Conservation (phyloP, 2,113 vertebrate genomes). For the Columba janthina region DNA sequence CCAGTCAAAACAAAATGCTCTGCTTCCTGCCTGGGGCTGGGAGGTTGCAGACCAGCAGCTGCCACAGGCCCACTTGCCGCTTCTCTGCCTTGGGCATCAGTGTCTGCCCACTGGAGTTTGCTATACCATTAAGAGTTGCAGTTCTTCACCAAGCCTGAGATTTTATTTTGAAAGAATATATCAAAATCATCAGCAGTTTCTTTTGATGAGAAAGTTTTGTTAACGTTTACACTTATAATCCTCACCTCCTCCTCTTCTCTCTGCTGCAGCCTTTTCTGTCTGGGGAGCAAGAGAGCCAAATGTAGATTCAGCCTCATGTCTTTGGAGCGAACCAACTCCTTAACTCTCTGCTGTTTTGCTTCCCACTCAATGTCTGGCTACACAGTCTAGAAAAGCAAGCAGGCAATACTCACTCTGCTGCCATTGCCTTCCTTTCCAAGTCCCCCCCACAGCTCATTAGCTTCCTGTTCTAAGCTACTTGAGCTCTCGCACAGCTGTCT, state of each 20-base stretch:
- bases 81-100: not conserved
- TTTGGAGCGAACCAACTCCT: slow-evolving; percentile 4
- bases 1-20: slow-evolving; percentile 13
- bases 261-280: not conserved
- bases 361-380: not conserved
- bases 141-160: not conserved
- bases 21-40: not conserved
- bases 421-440: not conserved
- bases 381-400: not conserved
- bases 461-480: not conserved
- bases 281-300: not conserved
- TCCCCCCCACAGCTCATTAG: not conserved
- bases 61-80: not conserved
- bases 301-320: not conserved
- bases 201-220: not conserved
- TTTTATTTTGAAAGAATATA: not conserved
- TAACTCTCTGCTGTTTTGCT: slow-evolving; percentile 34
- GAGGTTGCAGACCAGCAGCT: not conserved
- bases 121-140: not conserved
- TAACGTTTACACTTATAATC: not conserved
- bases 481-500: slow-evolving; percentile 12
- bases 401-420: not conserved
- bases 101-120: not conserved
- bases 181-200: not conserved
- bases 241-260: not conserved